phyloP scores from a whole-genome alignment of 2,888 invertebrate species.

The Tinea trinotella region DNA sequence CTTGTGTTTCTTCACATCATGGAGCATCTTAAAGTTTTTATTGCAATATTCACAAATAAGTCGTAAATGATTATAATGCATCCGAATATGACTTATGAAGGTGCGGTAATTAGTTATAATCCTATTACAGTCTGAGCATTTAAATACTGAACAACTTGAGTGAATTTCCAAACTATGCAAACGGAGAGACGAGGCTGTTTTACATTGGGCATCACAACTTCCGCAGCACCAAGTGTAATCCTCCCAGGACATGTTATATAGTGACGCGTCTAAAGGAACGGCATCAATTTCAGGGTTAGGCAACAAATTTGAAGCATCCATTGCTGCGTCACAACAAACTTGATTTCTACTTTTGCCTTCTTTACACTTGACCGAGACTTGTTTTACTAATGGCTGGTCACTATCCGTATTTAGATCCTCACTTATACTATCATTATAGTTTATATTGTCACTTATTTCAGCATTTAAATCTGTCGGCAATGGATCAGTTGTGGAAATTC shows the following conservation, averaged over 20 bases:
- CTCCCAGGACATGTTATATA: conserved; percentile 42
- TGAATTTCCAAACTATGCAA: conserved; percentile 57
- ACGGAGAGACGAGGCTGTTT: conserved; percentile 45
- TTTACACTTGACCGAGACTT: conserved; percentile 36
- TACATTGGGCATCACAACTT: conserved; percentile 53
- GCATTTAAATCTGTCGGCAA: conserved; percentile 37
- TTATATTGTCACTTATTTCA: conserved; percentile 32
- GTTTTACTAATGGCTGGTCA: conserved; percentile 40
- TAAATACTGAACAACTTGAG: conserved; percentile 46
- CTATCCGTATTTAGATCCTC: conserved; percentile 40
- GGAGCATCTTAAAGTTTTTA: conserved; percentile 35
- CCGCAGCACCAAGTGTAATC: conserved; percentile 54
- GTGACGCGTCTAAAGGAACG: conserved; percentile 25
- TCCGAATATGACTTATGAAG: conserved; percentile 47
- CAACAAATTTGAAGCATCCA: conserved; percentile 14
- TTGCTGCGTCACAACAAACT: conserved; percentile 14
- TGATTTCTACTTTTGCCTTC: conserved; percentile 33
- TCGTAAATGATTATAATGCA: conserved; percentile 44
- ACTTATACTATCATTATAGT: background rate
- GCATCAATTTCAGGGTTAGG: conserved; percentile 23
- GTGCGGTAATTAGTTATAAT: conserved; percentile 39
- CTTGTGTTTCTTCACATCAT: conserved; percentile 42
- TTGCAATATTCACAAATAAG: conserved; percentile 58
- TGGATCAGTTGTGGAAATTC: conserved; percentile 30
- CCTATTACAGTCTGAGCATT: conserved; percentile 53